Conservation (phyloP, 2,888 invertebrate species). For the Camptogramma bilineatum region DNA sequence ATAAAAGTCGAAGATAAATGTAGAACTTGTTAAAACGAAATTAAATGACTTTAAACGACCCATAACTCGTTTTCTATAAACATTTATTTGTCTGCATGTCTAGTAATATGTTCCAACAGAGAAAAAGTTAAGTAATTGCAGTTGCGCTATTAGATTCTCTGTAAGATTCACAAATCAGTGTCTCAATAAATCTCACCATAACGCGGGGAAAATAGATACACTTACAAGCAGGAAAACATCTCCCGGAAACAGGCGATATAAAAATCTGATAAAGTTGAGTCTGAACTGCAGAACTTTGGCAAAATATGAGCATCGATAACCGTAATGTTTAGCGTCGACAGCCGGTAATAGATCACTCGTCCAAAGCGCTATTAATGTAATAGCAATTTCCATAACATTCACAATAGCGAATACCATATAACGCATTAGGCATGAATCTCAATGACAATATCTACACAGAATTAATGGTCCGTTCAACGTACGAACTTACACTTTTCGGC, state of each 20-base stretch:
- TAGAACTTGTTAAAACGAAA: conserved; percentile 3
- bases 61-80: not conserved
- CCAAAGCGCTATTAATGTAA: conserved; percentile 40
- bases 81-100: conserved; percentile 10
- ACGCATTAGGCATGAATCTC: conserved; percentile 39
- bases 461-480: conserved; percentile 40
- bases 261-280: conserved; percentile 27
- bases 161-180: conserved; percentile 22
- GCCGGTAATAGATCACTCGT: conserved; percentile 37
- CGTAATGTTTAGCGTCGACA: conserved; percentile 38
- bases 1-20: conserved; percentile 11
- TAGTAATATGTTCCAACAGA: conserved; percentile 7
- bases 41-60: conserved; percentile 1
- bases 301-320: conserved; percentile 43
- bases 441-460: conserved; percentile 42
- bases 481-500: conserved; percentile 11
- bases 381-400: conserved; percentile 39
- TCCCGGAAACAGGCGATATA: conserved; percentile 21
- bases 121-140: not conserved
- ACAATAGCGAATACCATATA: conserved; percentile 28
- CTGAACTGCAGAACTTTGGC: conserved; percentile 20
- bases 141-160: conserved; percentile 9
- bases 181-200: conserved; percentile 18
- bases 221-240: conserved; percentile 22
- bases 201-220: conserved; percentile 15